Evolutionary conservation across 1,140 invertebrate species (phyloP), one percentile per base, ranked within the genome.

Genomic region (Lasioglossum albipes): DNA sequence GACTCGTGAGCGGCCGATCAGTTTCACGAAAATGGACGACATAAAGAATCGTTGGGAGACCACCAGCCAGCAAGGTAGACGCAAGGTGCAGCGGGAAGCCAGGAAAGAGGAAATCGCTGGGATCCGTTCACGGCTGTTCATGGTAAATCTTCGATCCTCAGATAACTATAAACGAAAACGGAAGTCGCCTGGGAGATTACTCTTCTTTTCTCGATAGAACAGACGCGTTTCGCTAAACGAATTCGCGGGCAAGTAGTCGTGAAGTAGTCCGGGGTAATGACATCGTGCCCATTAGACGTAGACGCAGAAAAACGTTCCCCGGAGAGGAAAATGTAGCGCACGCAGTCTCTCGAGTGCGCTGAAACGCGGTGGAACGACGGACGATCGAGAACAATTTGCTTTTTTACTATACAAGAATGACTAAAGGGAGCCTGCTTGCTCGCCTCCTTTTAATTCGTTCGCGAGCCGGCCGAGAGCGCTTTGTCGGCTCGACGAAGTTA

Each of bases 31-130:
- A 79, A 97, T 98, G 96, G 96, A 96, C 75, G 97, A 97, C 90
- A 96, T 98, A 12, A 96, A 96, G 82, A 96, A 94, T 54, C 95
- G 95, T 86, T 97, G 97, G 95, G 97, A 97, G 91, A 94, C 94
- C 42, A 96, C 95, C 12, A 94, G 94, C 84, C 93, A 95, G 76
- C 94, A 94, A 83, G 93, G 87, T 87, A 94, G 87, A 91, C 93
- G 95, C 77, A 96, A 96, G 77, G 96, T 97, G 83, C 93, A 96
- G 49, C 95, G 95, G 10, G 96, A 97, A 87, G 96, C 97, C 84
- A 94, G 96, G n/a, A 98, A 97, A 91, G 96, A 98, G 88, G 97
- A 98, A 93, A 96, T 98, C 81, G 96, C 97, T 89, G 96, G 95
- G 78, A 97, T 98, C 87, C 94, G 97, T 61, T 97, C 96, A 87